Evolutionary conservation across 2,888 invertebrate genomes (phyloP), one percentile per base, ranked within the genome.

Genomic region (Odiellus spinosus): DNA sequence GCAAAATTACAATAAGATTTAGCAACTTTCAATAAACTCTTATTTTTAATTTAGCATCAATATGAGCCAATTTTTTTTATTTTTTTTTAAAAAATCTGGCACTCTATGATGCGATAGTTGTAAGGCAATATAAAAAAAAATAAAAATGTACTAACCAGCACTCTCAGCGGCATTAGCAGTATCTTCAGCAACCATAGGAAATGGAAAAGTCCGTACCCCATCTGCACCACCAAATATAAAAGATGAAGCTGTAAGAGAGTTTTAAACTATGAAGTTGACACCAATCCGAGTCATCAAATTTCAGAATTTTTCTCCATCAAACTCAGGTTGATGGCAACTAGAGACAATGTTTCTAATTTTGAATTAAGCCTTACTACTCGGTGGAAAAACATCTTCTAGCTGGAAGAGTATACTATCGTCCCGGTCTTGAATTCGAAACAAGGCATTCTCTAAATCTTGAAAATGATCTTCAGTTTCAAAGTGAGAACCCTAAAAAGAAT

Each of bases 341-440:
- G 17, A 18, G 12, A 17, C 2, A 10, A 32, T 40, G 21, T 2
- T 18, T 21, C 26, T 4, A 26, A 26, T 26, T 26, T 26, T 26
- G 8, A 26, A 26, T 26, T 26, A 8, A 26, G 26, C 26, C 26
- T 26, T 44, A 53, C 50, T 49, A 32, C 50, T 55, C 20, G 54
- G 44, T 33, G 55, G 56, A 44, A 57, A 56, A 48, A 57, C 54
- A 44, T 58, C 59, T 44, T 58, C 59, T 17, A 59, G 43, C 41
- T 57, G 57, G 18, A 56, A 57, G 35, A 56, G 52, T n/a, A 58
- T 45, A 44, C 53, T 54, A 34, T 58, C 56, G 20, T 51, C 52
- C 32, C 54, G 43, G 19, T 56, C 56, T 40, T 55, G 49, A 32
- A 56, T 55, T 34, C 53, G 46, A 33, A 56, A 54, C n/a, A 56